Base-by-base conservation (phyloP, 1,140 invertebrate genomes). In the Aphidius ervi region DNA sequence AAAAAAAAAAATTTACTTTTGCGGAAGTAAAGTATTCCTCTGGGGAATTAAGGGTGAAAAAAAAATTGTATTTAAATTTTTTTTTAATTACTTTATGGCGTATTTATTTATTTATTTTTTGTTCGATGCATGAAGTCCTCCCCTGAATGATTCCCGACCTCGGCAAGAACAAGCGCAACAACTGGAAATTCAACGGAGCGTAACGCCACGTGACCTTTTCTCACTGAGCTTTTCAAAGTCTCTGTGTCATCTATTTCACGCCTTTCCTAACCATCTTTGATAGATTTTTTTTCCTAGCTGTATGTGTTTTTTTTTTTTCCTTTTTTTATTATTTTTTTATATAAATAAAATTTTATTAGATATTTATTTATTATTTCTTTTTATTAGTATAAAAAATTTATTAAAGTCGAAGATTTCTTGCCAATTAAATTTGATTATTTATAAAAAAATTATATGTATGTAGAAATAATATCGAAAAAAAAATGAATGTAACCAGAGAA, bases 131-230 rank as follows among this genome's bases (percentile, higher is more conserved):
- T 43, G 5, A 39, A 10, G 31, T 7, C 10, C 41, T 23, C 40
- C 41, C 53, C 16, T 55, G 53, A 43, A 43, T 55, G 43, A 42
- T 43, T 50, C 48, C 9, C 46, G 10, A 16, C 46, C n/a, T 9
- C 8, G 20, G 47, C 16, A 31, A 49, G 47, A 49, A 16, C 41
- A 5, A 45, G 40, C 10, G 40, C 39, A 6, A 8, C 40, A 43
- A 39, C 41, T 5, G n/a, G 41, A 40, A 31, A 9, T n/a, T 4
- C 6, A 55, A 10, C 43, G 40, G 3, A 4, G 23, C 23, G 41
- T 55, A 39, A 41, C 53, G 53, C 53, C 53, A 46, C 53, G 53
- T 55, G 53, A 55, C 40, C 40, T 20, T 41, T 20, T 20, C 41
- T 16, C n/a, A 23, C 4, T 42, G 40, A 31, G 20, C 53, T 31